phyloP scores from a whole-genome alignment of 2,113 vertebrate species.

The Barbus barbus region DNA sequence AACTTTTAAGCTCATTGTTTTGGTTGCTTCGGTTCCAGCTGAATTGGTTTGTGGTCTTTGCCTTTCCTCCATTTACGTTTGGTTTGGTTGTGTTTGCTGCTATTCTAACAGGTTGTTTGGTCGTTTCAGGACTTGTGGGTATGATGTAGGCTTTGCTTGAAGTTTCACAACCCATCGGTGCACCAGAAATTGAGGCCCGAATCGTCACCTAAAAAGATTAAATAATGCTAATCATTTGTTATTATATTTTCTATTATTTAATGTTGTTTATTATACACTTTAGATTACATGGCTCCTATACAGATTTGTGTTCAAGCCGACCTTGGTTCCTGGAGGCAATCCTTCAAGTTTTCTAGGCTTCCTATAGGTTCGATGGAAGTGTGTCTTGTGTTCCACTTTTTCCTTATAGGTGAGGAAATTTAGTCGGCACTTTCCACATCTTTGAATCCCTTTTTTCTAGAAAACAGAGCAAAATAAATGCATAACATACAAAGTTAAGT shows the following conservation, averaged over 20 bases:
- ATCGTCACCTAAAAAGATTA: constrained; percentile 86
- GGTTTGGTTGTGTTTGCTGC: constrained; percentile 77
- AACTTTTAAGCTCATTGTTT: constrained; percentile 80
- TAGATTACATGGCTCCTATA: not conserved
- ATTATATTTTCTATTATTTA: not conserved
- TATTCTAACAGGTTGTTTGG: constrained; percentile 48
- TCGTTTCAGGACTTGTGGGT: constrained; percentile 52
- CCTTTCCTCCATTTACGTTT: constrained; percentile 56
- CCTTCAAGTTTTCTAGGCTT: constrained; percentile 93
- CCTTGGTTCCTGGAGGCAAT: constrained; percentile 96
- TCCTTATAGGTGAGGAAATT: constrained; percentile 96
- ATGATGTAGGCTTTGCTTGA: constrained; percentile 65
- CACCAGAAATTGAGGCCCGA: constrained; percentile 85
- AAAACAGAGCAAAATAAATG: constrained; percentile 11
- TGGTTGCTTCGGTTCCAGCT: constrained; percentile 69
- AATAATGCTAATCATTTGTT: not conserved
- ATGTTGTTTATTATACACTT: not conserved
- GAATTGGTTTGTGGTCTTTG: constrained; percentile 72
- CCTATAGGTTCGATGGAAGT: constrained; percentile 91
- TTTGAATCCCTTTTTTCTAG: constrained; percentile 94
- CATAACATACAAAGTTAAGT: not conserved
- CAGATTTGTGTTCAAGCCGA: constrained; percentile 53
- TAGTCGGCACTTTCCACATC: constrained; percentile 93
- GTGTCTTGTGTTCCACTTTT: constrained; percentile 91
- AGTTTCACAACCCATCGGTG: constrained; percentile 69